Conservation (phyloP, 2,113 vertebrate genomes). For the Dipodomys stephensi region DNA sequence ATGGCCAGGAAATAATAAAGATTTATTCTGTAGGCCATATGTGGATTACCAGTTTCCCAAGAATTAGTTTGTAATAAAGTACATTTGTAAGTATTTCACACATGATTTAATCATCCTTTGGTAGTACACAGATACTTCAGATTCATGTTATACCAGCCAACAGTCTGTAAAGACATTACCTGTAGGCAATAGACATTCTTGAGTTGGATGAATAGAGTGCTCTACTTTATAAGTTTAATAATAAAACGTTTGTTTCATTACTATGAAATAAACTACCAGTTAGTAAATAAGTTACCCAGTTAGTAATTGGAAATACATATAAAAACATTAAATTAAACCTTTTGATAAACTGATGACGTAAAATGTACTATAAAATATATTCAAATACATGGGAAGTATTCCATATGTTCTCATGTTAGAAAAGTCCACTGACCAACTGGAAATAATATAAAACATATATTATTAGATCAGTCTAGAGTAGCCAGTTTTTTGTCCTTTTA, state of each 20-base stretch:
- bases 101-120: slow-evolving; percentile 40
- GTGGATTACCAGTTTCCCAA: slow-evolving; percentile 10
- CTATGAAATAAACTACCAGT: background rate
- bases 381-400: slow-evolving; percentile 36
- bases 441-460: background rate
- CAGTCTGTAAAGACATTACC: slow-evolving; percentile 40
- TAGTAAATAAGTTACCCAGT: background rate
- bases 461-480: background rate
- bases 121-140: slow-evolving; percentile 5
- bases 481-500: background rate
- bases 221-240: slow-evolving; percentile 47
- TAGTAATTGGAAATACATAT: slow-evolving; percentile 25
- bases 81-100: slow-evolving; percentile 3
- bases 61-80: slow-evolving; percentile 38
- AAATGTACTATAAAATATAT: slow-evolving; percentile 35
- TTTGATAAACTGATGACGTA: background rate
- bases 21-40: slow-evolving; percentile 10
- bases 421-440: background rate
- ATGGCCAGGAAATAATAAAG: slow-evolving; percentile 23
- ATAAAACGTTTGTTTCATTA: slow-evolving; percentile 32
- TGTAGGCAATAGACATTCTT: slow-evolving; percentile 1
- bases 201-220: slow-evolving; percentile 14
- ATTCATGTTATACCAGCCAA: slow-evolving; percentile 5
- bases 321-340: slow-evolving; percentile 55
- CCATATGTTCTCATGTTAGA: slow-evolving; percentile 6